phyloP scores from a whole-genome alignment of 2,888 invertebrate species.

The Diplolepis rosae region DNA sequence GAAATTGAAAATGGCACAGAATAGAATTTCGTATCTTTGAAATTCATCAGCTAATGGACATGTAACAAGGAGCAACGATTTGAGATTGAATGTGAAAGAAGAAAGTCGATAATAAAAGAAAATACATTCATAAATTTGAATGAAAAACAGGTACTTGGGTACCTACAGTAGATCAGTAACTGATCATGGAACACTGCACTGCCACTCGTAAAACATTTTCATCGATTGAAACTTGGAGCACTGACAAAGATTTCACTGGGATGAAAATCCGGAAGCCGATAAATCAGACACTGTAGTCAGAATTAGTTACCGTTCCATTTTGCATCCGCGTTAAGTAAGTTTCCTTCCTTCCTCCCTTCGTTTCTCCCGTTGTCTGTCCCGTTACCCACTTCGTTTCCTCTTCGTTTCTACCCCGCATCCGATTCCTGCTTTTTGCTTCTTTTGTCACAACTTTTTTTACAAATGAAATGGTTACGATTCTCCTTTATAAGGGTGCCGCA shows the following conservation, averaged over 20 bases:
- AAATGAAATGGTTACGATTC: not conserved
- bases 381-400: constrained; percentile 40
- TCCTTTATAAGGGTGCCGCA: not conserved
- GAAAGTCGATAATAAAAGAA: not conserved
- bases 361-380: constrained; percentile 40
- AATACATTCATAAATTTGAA: not conserved
- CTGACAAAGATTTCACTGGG: constrained; percentile 47
- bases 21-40: not conserved
- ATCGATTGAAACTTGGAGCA: constrained; percentile 49
- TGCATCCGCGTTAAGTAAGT: constrained; percentile 67
- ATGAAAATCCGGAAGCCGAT: constrained; percentile 65
- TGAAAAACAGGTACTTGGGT: not conserved
- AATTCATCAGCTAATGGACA: constrained; percentile 63
- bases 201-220: constrained; percentile 47
- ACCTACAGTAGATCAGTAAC: not conserved
- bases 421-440: constrained; percentile 23
- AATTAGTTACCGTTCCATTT: constrained; percentile 70
- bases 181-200: constrained; percentile 6
- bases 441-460: constrained; percentile 34
- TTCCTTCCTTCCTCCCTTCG: constrained; percentile 50
- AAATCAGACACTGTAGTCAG: constrained; percentile 64
- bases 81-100: not conserved
- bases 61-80: constrained; percentile 50
- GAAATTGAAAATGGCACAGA: not conserved
- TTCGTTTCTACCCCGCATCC: constrained; percentile 48